Evolutionary conservation across 2,797 vertebrate genomes (phyloP).

Genomic region (Premnoplex brunnescens): DNA sequence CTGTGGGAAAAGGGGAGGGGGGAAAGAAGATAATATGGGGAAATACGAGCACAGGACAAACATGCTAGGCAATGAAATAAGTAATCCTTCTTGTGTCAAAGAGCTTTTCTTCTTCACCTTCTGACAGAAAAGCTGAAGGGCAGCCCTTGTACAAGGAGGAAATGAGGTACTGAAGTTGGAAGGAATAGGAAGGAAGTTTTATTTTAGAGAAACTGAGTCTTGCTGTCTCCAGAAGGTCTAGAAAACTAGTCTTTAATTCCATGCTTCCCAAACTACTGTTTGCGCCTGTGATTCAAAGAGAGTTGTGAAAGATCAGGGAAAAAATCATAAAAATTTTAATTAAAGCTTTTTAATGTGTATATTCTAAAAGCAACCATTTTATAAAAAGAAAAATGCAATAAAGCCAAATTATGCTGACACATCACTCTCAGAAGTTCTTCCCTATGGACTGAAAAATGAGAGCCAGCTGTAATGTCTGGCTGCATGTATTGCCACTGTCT

Average conservation of each 20-base stretch:
- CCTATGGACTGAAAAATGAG: neutral
- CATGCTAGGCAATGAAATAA: neutral
- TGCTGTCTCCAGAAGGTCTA: neutral
- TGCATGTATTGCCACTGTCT: neutral
- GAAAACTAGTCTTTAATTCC: neutral
- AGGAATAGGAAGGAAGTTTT: neutral
- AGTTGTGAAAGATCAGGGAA: neutral
- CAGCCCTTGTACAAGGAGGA: neutral
- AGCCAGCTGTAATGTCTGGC: neutral
- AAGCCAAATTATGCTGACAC: neutral
- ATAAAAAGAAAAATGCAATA: neutral
- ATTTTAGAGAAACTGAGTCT: neutral
- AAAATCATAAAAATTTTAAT: neutral
- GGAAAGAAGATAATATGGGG: neutral
- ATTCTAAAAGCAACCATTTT: neutral
- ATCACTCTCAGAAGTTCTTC: neutral
- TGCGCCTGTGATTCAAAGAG: neutral
- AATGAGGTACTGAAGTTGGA: neutral
- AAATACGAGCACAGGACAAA: neutral
- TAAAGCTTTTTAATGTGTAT: neutral
- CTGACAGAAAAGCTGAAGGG: neutral
- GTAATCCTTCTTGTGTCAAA: slow-evolving; percentile 18
- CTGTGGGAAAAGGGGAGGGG: neutral
- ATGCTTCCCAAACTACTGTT: neutral
- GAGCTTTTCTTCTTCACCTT: slow-evolving; percentile 9